Base-by-base conservation (phyloP, 2,797 vertebrate genomes). In the Paramormyrops hopkinsi region DNA sequence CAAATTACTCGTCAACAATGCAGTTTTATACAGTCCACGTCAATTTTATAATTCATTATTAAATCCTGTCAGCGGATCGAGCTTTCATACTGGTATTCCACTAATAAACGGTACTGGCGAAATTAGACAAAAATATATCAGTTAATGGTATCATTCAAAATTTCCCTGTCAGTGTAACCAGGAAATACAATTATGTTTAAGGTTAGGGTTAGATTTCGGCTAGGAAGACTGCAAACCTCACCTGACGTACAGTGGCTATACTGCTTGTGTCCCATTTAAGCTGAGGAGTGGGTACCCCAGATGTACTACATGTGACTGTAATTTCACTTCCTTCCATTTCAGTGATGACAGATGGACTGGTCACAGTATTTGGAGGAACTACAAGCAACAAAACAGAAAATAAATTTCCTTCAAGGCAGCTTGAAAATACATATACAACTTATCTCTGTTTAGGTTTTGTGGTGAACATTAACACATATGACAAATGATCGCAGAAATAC, bases 261-360 rank as follows among this genome's bases (percentile, higher is more conserved):
- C 96, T 96, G 89, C 96, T 96, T 1, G 97, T 92, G 93, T 97
- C 97, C 98, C 98, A 99, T 91, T 93, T 92, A 44, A 99, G 93
- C 90, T 95, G 95, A 17, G 98, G 98, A 86, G 95, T 90, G 5
- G 98, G 98, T 65, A 96, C 95, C 0, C 98, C 98, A 0, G 95
- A 94, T 54, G 97, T 97, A 5, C 91, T 97, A 90, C 98, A 99
- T 89, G 95, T 94, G 8, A 98, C 93, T 0, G 93, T 96, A 83
- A 97, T 92, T 59, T 97, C 95, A 83, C 93, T 96, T 84, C 98
- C 98, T 95, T 97, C 96, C 93, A 96, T 96, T 92, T 97, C 93
- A 0, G 96, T 98, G 91, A 99, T 94, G 25, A 94, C 95, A 84
- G 94, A 94, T 51, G 96, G 97, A 14, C 90, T 96, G 93, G 98